phyloP scores from a whole-genome alignment of 2,797 vertebrate genomes.

The Tinamus major region DNA sequence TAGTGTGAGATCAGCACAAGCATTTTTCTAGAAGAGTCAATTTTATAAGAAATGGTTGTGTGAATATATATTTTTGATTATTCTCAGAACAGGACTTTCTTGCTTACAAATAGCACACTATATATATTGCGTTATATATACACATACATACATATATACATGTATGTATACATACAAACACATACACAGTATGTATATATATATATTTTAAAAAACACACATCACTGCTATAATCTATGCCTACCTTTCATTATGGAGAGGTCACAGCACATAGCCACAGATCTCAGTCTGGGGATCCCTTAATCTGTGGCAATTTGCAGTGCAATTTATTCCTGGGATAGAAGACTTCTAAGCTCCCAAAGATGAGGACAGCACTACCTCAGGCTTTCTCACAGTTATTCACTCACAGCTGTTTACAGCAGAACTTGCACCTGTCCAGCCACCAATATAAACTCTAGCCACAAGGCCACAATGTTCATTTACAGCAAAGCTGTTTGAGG shows the following conservation, averaged over 20 bases:
- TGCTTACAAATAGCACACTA: conserved; percentile 22
- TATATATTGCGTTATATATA: no score
- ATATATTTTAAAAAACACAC: no score
- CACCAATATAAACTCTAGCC: background rate
- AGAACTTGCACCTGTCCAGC: background rate
- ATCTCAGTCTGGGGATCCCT: background rate
- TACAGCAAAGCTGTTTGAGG: background rate
- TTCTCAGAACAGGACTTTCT: conserved; percentile 27
- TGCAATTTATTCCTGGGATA: background rate
- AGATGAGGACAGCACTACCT: background rate
- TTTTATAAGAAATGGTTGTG: background rate
- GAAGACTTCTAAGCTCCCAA: background rate
- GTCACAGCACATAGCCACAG: background rate
- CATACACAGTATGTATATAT: no score
- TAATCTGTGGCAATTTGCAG: background rate
- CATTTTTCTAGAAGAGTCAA: background rate
- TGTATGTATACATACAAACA: no score
- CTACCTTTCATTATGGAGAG: conserved; percentile 13
- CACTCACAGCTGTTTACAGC: background rate
- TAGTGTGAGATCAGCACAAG: background rate
- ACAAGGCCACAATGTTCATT: background rate
- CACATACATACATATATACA: no score
- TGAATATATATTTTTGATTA: conserved; percentile 10
- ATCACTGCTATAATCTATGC: no score
- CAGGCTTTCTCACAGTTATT: background rate